phyloP scores from a whole-genome alignment of 92 coral and sea anemone genomes.

The Pocillopora meandrina region DNA sequence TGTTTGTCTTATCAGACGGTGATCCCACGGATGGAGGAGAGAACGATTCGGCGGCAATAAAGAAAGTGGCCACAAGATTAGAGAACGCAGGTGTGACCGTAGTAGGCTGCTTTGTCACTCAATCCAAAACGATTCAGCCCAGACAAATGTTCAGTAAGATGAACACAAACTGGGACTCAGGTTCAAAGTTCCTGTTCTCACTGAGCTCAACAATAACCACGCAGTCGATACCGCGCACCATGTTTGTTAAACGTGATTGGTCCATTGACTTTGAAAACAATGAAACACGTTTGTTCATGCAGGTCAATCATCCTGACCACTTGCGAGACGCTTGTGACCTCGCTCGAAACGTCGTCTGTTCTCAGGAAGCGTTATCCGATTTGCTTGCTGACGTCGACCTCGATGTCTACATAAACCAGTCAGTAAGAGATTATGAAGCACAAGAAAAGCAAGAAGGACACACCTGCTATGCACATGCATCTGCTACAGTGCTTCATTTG shows the following conservation, averaged over 20 bases:
- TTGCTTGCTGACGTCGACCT: slow-evolving; percentile 44
- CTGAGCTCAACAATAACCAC: slow-evolving; percentile 55
- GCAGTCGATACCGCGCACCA: slow-evolving; percentile 54
- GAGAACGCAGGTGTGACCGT: slow-evolving; percentile 34
- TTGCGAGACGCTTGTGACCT: slow-evolving; percentile 48
- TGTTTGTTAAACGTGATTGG: slow-evolving; percentile 56
- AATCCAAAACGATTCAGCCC: slow-evolving; percentile 3
- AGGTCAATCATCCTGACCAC: slow-evolving; percentile 62
- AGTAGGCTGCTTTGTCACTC: slow-evolving; percentile 60
- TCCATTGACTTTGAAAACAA: slow-evolving; percentile 50
- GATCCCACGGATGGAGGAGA: slow-evolving; percentile 39
- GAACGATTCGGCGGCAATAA: too few species aligned
- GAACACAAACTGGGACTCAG: slow-evolving; percentile 30
- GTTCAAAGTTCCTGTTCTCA: slow-evolving; percentile 48
- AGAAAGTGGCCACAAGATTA: too few species aligned
- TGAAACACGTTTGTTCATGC: slow-evolving; percentile 54
- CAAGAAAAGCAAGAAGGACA: slow-evolving; percentile 18
- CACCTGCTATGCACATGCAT: slow-evolving; percentile 69
- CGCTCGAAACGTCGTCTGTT: slow-evolving; percentile 43
- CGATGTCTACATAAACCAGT: slow-evolving; percentile 68
- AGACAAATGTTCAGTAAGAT: slow-evolving; percentile 21
- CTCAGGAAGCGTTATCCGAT: slow-evolving; percentile 57
- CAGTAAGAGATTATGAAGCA: slow-evolving; percentile 22
- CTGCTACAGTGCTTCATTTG: slow-evolving; percentile 69
- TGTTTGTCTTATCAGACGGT: slow-evolving; percentile 67